A percentile compares a stretch with the other conserved stretches of the same genome.
These are phyloP conservation scores for Dichetophora obliterata DNA, from an alignment of 2,888 invertebrate genomes.

Conservation along the genomic window DNA sequence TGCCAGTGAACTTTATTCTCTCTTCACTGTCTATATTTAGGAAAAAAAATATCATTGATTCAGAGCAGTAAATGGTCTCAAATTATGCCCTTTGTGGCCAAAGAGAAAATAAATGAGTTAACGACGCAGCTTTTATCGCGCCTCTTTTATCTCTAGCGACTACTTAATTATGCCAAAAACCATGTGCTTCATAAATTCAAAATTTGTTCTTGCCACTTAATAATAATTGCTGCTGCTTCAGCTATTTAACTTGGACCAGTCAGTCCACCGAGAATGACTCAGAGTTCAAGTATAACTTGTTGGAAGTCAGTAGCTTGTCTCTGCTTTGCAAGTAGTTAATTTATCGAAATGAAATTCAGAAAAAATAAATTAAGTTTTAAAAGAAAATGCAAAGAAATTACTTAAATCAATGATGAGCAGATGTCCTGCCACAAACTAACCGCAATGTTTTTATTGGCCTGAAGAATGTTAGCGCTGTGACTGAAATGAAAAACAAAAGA, in stretches of 20 bases:
- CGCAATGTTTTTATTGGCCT: no score
- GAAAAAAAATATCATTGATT: no score
- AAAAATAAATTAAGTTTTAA: no score
- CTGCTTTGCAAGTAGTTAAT: background rate
- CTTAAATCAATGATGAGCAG: no score
- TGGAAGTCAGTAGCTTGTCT: background rate
- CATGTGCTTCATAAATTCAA: conserved; percentile 24
- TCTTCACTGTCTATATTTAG: no score
- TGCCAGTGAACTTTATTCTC: no score
- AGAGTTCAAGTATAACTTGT: background rate
- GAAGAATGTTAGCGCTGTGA: background rate
- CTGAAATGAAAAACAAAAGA: background rate
- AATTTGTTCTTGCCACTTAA: conserved; percentile 7
- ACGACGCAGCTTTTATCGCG: background rate
- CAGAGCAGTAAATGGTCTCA: no score
- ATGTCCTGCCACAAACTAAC: no score
- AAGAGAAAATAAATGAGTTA: no score
- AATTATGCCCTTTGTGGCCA: no score
- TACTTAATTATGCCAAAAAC: conserved; percentile 28
- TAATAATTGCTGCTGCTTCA: background rate
- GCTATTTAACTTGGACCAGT: background rate
- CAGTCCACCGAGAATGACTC: background rate
- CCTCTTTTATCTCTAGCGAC: background rate
- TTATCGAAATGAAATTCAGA: background rate
- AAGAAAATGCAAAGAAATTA: no score